Evolutionary conservation across 2,888 invertebrate species (phyloP).

Genomic region (Rhingia rostrata): DNA sequence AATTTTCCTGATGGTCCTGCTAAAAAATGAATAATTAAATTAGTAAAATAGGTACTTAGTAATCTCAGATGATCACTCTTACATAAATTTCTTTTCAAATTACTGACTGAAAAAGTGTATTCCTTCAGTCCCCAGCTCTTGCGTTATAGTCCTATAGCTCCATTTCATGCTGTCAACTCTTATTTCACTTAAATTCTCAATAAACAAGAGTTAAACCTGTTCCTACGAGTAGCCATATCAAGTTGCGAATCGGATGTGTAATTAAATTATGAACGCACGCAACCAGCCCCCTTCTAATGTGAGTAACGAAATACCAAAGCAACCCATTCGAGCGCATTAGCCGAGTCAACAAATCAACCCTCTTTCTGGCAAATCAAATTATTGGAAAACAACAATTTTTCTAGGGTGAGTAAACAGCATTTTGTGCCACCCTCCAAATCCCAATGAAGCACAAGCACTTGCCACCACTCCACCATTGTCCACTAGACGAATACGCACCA

Average conservation of each 20-base stretch:
- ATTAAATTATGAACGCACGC: constrained; percentile 67
- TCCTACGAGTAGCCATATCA: constrained; percentile 1
- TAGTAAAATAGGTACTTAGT: too few species aligned
- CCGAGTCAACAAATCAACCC: constrained; percentile 72
- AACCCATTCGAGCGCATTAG: constrained; percentile 68
- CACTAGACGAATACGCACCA: background rate
- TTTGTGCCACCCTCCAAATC: constrained; percentile 30
- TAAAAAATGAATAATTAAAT: too few species aligned
- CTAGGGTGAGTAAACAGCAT: constrained; percentile 46
- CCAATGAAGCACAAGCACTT: constrained; percentile 47
- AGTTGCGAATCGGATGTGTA: constrained; percentile 55
- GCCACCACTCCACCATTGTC: constrained; percentile 9
- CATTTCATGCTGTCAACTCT: too few species aligned
- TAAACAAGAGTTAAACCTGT: too few species aligned
- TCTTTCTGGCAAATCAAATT: constrained; percentile 70
- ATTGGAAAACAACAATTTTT: constrained; percentile 70
- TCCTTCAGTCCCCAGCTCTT: too few species aligned
- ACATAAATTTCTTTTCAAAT: too few species aligned
- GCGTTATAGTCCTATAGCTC: too few species aligned
- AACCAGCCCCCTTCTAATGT: constrained; percentile 33
- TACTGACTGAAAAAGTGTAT: too few species aligned
- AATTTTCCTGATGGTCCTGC: too few species aligned
- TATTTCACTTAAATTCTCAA: too few species aligned
- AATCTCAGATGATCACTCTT: too few species aligned
- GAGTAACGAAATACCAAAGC: constrained; percentile 47